Conservation (phyloP, 2,888 invertebrate genomes). For the Gerris lacustris region DNA sequence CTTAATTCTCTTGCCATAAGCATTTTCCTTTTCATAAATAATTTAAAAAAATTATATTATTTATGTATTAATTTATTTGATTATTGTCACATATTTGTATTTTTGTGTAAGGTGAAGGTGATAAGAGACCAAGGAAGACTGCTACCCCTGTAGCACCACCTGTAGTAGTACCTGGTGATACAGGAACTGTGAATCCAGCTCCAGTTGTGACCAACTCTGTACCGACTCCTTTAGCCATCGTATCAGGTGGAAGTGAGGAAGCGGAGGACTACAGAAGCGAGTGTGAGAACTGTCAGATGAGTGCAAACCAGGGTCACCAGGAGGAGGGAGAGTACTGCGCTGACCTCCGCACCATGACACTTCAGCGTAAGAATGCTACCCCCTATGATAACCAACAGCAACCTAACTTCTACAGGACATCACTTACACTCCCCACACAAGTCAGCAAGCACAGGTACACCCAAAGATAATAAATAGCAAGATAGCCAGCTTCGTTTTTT, state of each 20-base stretch:
- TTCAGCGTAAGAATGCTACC: constrained; percentile 44
- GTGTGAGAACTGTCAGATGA: constrained; percentile 71
- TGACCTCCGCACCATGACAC: constrained; percentile 54
- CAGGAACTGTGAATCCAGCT: too few relatives aligned
- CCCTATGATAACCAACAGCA: constrained; percentile 24
- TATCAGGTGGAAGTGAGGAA: constrained; percentile 36
- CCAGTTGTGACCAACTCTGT: not conserved
- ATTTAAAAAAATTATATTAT: too few relatives aligned
- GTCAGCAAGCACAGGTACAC: constrained; percentile 39
- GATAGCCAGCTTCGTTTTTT: not conserved
- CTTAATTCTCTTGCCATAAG: too few relatives aligned
- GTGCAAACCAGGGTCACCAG: constrained; percentile 36
- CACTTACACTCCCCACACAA: constrained; percentile 50
- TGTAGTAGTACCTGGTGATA: too few relatives aligned
- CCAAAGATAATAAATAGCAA: not conserved
- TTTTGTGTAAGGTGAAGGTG: not conserved
- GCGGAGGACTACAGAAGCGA: constrained; percentile 67
- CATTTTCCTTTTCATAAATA: too few relatives aligned
- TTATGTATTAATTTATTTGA: too few relatives aligned
- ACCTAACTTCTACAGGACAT: constrained; percentile 26
- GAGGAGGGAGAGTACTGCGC: constrained; percentile 51
- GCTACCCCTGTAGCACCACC: not conserved
- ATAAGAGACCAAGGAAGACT: not conserved
- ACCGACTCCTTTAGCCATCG: not conserved
- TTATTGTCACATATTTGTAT: too few relatives aligned